Conservation (phyloP, 1,140 invertebrate genomes). For the Meteorus sp. region DNA sequence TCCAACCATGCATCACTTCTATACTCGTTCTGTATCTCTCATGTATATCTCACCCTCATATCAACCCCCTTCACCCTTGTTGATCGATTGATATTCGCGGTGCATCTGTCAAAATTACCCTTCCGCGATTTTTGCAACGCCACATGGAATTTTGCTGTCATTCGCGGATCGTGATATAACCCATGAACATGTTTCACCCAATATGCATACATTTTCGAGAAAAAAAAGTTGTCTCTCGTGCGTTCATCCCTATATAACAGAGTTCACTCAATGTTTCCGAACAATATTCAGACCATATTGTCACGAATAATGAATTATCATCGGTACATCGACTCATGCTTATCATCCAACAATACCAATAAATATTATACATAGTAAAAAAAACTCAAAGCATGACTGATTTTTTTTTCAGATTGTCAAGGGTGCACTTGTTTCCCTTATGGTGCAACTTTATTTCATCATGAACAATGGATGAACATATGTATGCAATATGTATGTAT, state of each 20-base stretch:
- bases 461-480: no score
- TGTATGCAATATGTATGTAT: no score
- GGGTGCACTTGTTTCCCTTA: neutral
- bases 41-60: slow-evolving; percentile 25
- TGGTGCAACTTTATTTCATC: neutral
- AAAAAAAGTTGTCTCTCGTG: neutral
- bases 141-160: slow-evolving; percentile 11
- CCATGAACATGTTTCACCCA: slow-evolving; percentile 8
- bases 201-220: no score
- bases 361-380: no score
- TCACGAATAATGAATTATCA: slow-evolving; percentile 41
- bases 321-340: slow-evolving; percentile 36
- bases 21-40: slow-evolving; percentile 5
- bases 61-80: neutral
- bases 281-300: slow-evolving; percentile 45
- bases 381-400: no score
- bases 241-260: slow-evolving; percentile 1
- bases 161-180: neutral
- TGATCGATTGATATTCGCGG: slow-evolving; percentile 44
- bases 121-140: slow-evolving; percentile 33
- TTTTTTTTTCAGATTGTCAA: no score
- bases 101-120: slow-evolving; percentile 54
- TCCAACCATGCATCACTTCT: neutral
- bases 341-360: slow-evolving; percentile 34
- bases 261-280: slow-evolving; percentile 22